These are phyloP conservation scores for Proteles cristata DNA, from an alignment of 2,113 vertebrate species.

Conservation along the genomic window DNA sequence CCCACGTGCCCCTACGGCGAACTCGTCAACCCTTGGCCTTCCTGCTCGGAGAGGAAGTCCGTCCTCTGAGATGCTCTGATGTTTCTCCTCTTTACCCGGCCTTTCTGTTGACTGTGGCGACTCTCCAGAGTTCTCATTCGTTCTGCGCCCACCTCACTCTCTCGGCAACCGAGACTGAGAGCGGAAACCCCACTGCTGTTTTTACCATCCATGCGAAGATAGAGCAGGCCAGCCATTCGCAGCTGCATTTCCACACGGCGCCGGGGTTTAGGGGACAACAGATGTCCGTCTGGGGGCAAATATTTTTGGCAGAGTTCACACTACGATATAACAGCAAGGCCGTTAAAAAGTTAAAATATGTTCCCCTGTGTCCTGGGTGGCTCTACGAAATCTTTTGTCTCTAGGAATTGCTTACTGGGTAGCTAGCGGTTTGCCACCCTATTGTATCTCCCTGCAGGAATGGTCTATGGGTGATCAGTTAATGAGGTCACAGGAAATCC, in stretches of 20 bases:
- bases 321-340: background rate
- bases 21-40: constrained; percentile 47
- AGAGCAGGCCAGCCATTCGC: background rate
- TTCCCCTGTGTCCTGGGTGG: background rate
- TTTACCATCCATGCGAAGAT: background rate
- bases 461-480: background rate
- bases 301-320: background rate
- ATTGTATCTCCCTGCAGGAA: background rate
- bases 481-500: background rate
- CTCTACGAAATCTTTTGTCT: background rate
- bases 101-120: constrained; percentile 14
- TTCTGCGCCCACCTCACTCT: background rate
- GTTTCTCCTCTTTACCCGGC: background rate
- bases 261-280: background rate
- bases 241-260: background rate
- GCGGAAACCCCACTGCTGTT: background rate
- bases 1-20: background rate
- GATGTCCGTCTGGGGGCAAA: background rate
- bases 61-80: background rate
- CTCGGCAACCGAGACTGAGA: constrained; percentile 4
- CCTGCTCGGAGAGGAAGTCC: constrained; percentile 31
- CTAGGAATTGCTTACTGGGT: background rate
- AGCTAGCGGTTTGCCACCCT: background rate
- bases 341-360: background rate
- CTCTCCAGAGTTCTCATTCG: background rate